Evolutionary conservation across 2,888 invertebrate species (phyloP).

Genomic region (Mystacides longicornis): DNA sequence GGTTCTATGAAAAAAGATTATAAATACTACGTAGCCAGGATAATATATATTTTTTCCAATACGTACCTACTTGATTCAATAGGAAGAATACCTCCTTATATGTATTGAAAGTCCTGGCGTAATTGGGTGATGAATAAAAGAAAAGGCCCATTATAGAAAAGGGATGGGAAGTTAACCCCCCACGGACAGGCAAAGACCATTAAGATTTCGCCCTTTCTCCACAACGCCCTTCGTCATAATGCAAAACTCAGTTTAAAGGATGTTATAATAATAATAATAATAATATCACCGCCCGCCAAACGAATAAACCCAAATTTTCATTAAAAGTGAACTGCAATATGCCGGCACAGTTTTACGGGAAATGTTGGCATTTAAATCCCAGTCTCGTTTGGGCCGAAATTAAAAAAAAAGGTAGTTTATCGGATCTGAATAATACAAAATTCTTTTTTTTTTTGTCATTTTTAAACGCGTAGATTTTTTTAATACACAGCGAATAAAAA

Average conservation of each 20-base stretch:
- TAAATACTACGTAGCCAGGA: background rate
- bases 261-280: constrained; percentile 14
- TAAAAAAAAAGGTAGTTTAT: too few relatives aligned
- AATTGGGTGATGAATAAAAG: constrained; percentile 53
- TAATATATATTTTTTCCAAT: background rate
- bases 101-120: constrained; percentile 44
- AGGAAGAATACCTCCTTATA: constrained; percentile 27
- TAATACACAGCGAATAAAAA: too few relatives aligned
- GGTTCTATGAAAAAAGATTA: background rate
- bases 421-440: too few relatives aligned
- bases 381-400: too few relatives aligned
- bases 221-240: constrained; percentile 12
- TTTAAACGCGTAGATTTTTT: too few relatives aligned
- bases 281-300: background rate
- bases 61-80: constrained; percentile 25
- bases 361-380: background rate
- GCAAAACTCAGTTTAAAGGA: constrained; percentile 16
- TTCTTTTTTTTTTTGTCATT: too few relatives aligned
- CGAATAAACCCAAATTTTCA: background rate
- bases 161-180: constrained; percentile 30
- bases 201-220: constrained; percentile 7
- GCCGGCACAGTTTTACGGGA: background rate
- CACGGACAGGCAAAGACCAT: constrained; percentile 18
- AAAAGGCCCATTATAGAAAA: constrained; percentile 45
- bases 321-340: background rate